Percentiles rank a stretch among this genome's conserved stretches.
phyloP scores from a whole-genome alignment of 1,140 invertebrate species.

The Pseudomyrmex cubaensis region DNA sequence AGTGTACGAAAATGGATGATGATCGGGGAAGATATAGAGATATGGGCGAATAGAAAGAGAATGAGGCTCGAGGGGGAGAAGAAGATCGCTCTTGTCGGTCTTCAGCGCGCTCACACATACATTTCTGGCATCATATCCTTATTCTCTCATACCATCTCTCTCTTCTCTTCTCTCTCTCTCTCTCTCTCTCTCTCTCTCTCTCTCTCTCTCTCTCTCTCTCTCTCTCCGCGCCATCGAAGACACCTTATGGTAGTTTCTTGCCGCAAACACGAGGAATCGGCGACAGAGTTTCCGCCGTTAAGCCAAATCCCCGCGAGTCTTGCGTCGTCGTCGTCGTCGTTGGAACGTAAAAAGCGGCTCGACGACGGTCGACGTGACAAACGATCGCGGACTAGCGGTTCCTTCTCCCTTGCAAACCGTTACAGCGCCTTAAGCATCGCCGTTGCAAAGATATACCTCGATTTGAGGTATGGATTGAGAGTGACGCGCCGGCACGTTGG shows the following conservation, averaged over 20 bases:
- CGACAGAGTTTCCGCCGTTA: slow-evolving; percentile 70
- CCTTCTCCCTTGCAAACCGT: slow-evolving; percentile 44
- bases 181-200: neutral
- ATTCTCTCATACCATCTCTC: slow-evolving; percentile 7
- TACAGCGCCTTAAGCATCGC: slow-evolving; percentile 48
- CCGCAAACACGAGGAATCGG: slow-evolving; percentile 53
- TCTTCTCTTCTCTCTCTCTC: too few relatives aligned
- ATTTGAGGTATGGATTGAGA: slow-evolving; percentile 56
- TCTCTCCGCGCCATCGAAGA: slow-evolving; percentile 10
- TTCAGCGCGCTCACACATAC: neutral
- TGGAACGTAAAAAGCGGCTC: slow-evolving; percentile 73
- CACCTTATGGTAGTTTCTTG: slow-evolving; percentile 42
- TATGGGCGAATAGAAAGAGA: slow-evolving; percentile 55
- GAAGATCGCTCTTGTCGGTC: slow-evolving; percentile 9
- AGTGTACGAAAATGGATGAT: slow-evolving; percentile 60
- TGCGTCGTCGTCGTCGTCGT: slow-evolving; percentile 50
- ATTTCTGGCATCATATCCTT: slow-evolving; percentile 54
- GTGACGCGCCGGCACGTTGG: slow-evolving; percentile 27
- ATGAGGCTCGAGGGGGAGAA: slow-evolving; percentile 14
- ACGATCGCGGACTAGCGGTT: slow-evolving; percentile 66
- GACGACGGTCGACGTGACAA: slow-evolving; percentile 74
- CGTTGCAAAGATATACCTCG: slow-evolving; percentile 46
- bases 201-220: too few relatives aligned
- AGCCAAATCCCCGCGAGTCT: slow-evolving; percentile 65
- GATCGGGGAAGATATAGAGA: slow-evolving; percentile 22